A percentile compares a stretch with the other conserved stretches of the same genome.
Conservation (phyloP, 2,797 vertebrate genomes). For the Petrocephalus schoutedeni region DNA sequence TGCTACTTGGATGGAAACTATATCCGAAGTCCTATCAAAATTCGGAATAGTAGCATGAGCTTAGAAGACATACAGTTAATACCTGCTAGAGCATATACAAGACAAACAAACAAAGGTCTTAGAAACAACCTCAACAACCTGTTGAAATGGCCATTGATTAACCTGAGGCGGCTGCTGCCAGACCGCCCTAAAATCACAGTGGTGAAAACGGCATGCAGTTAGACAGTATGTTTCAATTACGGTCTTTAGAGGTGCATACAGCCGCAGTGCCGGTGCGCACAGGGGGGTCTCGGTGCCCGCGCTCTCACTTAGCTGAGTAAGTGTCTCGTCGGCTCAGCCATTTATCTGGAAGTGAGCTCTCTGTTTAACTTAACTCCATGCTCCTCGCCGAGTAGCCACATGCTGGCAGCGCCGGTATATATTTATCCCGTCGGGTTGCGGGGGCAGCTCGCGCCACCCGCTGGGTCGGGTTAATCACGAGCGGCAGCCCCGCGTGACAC, state of each 20-base stretch:
- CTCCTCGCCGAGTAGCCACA: background rate
- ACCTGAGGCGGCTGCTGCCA: background rate
- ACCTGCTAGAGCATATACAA: background rate
- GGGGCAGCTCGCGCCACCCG: background rate
- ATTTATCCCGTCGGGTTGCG: background rate
- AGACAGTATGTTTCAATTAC: background rate
- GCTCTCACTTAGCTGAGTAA: background rate
- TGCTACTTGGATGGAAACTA: background rate
- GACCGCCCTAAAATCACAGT: background rate
- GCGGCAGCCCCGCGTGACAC: background rate
- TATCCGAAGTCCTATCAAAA: background rate
- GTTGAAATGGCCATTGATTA: background rate
- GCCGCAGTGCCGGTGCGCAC: background rate
- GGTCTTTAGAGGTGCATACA: background rate
- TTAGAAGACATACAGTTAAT: background rate
- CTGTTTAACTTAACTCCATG: background rate
- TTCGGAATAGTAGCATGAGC: background rate
- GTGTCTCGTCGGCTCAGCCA: background rate
- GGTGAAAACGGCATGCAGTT: background rate
- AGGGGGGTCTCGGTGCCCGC: background rate
- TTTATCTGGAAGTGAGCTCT: background rate
- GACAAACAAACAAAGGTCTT: background rate
- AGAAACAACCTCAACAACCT: background rate
- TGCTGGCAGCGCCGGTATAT: background rate
- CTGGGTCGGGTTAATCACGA: background rate